These are phyloP conservation scores for Mormyrus iriodes DNA, from an alignment of 2,113 vertebrate genomes.

Conservation along the genomic window DNA sequence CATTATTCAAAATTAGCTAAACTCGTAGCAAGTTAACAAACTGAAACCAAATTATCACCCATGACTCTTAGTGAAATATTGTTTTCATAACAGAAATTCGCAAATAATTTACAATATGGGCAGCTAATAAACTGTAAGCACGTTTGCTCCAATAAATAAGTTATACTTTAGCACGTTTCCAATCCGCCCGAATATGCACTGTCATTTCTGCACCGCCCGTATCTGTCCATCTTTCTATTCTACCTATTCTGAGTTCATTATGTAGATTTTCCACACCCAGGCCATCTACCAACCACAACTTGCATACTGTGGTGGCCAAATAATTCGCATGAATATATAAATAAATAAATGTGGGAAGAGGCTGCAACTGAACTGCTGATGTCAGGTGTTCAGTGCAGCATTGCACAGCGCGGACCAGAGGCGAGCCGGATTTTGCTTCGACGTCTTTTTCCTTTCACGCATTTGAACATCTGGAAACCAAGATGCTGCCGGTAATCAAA, in stretches of 20 bases:
- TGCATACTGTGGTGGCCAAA: neutral
- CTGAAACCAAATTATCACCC: neutral
- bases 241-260: neutral
- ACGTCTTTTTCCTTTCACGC: constrained; percentile 5
- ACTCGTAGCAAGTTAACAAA: neutral
- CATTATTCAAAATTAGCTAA: neutral
- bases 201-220: neutral
- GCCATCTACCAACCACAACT: neutral
- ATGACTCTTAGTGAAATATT: neutral
- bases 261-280: neutral
- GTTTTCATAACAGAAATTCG: neutral
- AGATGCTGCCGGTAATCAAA: constrained; percentile 46
- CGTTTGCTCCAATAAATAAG: neutral
- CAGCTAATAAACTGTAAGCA: neutral
- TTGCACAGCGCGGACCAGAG: constrained; percentile 41
- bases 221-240: neutral
- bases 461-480: constrained; percentile 37
- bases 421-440: constrained; percentile 16
- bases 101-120: neutral
- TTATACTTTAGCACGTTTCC: neutral
- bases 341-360: constrained; percentile 44
- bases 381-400: constrained; percentile 54
- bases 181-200: neutral
- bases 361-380: constrained; percentile 63
- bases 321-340: constrained; percentile 22